phyloP scores from a whole-genome alignment of 2,797 vertebrate genomes.

The Rhinophrynus dorsalis region DNA sequence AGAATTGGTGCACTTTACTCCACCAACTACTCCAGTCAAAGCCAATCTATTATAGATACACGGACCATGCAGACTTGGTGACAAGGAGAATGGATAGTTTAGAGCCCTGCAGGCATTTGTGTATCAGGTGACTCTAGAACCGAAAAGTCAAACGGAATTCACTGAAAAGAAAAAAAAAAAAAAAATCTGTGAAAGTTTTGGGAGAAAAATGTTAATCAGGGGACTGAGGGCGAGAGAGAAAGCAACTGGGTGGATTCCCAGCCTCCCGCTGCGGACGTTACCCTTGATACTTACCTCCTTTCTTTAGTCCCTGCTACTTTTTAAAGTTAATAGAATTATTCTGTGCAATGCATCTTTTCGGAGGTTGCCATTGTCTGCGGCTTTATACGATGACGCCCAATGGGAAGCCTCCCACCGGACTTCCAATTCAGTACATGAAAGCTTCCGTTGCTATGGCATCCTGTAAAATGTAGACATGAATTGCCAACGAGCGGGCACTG shows the following conservation, averaged over 20 bases:
- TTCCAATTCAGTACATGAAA: slow-evolving; percentile 23
- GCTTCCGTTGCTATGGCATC: background rate
- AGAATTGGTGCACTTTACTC: no score
- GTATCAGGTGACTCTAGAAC: background rate
- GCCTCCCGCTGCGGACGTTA: slow-evolving; percentile 36
- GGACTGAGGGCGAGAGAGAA: background rate
- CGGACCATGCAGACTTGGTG: no score
- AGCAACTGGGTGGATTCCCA: slow-evolving; percentile 30
- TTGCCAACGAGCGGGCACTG: slow-evolving; percentile 20
- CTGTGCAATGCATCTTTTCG: slow-evolving; percentile 36
- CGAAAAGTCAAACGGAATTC: background rate
- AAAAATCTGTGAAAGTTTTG: no score
- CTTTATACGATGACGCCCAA: slow-evolving; percentile 22
- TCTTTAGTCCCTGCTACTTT: slow-evolving; percentile 30
- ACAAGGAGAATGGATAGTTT: background rate
- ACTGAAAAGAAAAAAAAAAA: background rate
- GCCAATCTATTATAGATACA: no score
- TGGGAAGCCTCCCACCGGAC: slow-evolving; percentile 22
- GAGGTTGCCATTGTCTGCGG: slow-evolving; percentile 37
- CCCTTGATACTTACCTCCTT: slow-evolving; percentile 20
- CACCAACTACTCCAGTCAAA: no score
- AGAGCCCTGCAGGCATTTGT: background rate
- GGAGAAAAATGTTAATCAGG: slow-evolving; percentile 23
- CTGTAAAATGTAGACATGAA: background rate
- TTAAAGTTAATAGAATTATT: slow-evolving; percentile 44